Conservation (phyloP, 2,113 vertebrate species). For the Coturnix japonica region DNA sequence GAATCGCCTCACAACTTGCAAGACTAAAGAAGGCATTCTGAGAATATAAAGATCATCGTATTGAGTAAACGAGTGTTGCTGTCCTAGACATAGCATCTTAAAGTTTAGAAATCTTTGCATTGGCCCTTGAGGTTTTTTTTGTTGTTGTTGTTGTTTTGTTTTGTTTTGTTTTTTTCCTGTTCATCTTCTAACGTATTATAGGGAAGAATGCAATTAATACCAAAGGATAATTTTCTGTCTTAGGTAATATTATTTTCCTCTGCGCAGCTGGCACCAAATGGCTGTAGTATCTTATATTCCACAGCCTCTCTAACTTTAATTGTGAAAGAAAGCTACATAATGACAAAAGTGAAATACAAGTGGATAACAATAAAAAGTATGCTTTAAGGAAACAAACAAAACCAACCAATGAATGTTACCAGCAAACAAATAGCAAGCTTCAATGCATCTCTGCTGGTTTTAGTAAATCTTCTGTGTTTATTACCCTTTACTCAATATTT, state of each 20-base stretch:
- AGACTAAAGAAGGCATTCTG: background rate
- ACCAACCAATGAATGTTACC: background rate
- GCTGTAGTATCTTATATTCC: background rate
- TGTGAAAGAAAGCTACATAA: background rate
- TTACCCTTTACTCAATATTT: background rate
- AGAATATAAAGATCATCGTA: background rate
- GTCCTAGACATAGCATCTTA: background rate
- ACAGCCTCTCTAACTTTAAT: background rate
- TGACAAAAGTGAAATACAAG: background rate
- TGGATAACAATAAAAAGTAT: background rate
- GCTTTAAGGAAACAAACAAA: background rate
- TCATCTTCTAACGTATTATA: background rate
- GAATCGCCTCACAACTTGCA: background rate
- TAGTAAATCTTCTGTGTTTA: background rate
- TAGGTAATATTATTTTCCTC: background rate
- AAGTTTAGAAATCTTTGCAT: background rate
- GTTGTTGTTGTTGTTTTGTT: no score
- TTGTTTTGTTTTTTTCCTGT: no score
- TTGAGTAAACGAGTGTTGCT: background rate
- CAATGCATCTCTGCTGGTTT: background rate
- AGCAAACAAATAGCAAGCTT: background rate
- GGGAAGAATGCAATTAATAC: background rate
- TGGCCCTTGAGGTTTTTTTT: background rate
- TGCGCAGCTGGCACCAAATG: background rate
- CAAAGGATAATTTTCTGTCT: background rate